Conservation (phyloP, 2,113 vertebrate species). For the Urocitellus parryii region DNA sequence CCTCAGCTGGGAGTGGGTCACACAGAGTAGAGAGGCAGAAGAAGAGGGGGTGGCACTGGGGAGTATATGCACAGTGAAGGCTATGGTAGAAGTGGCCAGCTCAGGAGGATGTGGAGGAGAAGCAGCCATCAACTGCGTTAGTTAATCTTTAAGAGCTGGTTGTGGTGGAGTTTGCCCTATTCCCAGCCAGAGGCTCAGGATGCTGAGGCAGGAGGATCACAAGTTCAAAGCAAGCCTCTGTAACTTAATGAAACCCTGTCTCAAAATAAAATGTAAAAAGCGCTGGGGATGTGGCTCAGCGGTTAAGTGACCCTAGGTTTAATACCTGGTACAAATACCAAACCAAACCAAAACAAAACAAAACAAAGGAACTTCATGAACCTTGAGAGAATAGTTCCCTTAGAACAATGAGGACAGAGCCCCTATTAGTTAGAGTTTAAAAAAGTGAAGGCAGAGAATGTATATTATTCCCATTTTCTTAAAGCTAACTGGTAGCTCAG, state of each 20-base stretch:
- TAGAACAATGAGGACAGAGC: background rate
- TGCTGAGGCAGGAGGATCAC: no score
- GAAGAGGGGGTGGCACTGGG: fast-evolving
- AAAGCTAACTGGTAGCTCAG: background rate
- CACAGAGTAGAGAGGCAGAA: background rate
- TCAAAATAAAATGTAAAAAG: no score
- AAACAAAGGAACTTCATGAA: background rate
- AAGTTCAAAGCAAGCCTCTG: no score
- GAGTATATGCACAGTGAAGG: background rate
- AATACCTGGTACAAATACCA: no score
- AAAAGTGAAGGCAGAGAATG: background rate
- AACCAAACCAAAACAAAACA: no score
- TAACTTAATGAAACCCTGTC: no score
- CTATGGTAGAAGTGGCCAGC: background rate
- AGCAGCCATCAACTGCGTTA: background rate
- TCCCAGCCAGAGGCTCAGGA: no score
- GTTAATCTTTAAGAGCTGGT: background rate
- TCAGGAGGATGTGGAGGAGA: background rate
- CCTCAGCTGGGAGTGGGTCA: fast-evolving
- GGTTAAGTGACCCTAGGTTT: no score
- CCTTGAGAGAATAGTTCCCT: background rate
- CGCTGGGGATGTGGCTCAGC: no score
- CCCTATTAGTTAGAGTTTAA: background rate
- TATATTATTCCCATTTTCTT: background rate
- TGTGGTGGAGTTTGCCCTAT: no score